phyloP scores from a whole-genome alignment of 1,140 invertebrate species.

The Neelides sp. region DNA sequence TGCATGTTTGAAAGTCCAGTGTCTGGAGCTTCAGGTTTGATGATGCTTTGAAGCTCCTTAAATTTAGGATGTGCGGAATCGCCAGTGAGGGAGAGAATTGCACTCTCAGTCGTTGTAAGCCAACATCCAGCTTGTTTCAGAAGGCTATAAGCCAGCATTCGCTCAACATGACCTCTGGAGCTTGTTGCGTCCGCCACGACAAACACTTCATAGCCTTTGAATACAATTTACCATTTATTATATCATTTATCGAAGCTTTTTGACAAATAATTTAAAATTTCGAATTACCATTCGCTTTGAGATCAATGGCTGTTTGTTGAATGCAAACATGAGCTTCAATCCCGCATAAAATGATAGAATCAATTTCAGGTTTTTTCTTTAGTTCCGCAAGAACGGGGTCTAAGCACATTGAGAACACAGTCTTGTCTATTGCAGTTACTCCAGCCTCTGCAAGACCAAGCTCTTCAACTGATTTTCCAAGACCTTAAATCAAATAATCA shows the following conservation, averaged over 20 bases:
- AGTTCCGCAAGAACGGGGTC: conserved; percentile 15
- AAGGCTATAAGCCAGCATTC: conserved; percentile 42
- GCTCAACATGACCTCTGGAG: conserved; percentile 46
- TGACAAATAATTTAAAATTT: too few species aligned
- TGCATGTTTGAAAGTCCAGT: too few species aligned
- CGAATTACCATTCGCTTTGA: conserved; percentile 40
- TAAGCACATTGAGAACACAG: conserved; percentile 31
- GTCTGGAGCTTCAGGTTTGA: conserved; percentile 43
- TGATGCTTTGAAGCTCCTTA: conserved; percentile 46
- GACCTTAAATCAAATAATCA: conserved; percentile 37
- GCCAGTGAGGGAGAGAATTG: conserved; percentile 44
- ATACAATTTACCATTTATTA: too few species aligned
- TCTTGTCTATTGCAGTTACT: conserved; percentile 43
- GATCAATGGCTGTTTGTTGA: conserved; percentile 46
- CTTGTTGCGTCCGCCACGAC: conserved; percentile 50
- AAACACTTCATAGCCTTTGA: conserved; percentile 46
- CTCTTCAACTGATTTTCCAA: conserved; percentile 49
- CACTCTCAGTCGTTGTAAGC: conserved; percentile 50
- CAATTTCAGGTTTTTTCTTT: conserved; percentile 32
- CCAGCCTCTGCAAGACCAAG: conserved; percentile 39
- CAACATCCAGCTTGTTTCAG: conserved; percentile 47
- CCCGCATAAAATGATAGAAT: conserved; percentile 49
- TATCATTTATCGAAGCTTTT: too few species aligned
- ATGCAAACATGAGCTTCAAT: conserved; percentile 57
- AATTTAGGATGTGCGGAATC: conserved; percentile 50